Evolutionary conservation across 2,797 vertebrate genomes (phyloP).

Genomic region (Triplophysa yarkandensis): DNA sequence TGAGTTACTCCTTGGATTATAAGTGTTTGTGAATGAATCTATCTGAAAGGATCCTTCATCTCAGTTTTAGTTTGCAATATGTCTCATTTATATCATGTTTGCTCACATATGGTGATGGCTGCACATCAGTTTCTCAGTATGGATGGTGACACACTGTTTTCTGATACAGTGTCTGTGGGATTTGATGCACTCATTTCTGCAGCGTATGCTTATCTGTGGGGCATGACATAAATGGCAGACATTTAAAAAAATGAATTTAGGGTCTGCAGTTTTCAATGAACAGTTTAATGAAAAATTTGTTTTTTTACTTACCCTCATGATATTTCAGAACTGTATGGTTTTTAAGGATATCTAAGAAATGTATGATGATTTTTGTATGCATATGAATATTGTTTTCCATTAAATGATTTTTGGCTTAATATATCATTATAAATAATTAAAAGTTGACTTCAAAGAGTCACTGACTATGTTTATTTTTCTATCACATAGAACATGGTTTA

Average conservation of each 20-base stretch:
- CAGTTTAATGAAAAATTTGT: too few species aligned
- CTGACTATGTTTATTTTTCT: slow-evolving; percentile 32
- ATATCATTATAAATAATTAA: too few species aligned
- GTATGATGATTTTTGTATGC: too few species aligned
- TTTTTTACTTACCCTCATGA: too few species aligned
- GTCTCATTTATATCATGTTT: background rate
- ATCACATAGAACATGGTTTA: slow-evolving; percentile 68
- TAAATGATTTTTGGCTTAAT: too few species aligned
- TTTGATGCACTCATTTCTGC: background rate
- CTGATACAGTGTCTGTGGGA: background rate
- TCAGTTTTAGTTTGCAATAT: background rate
- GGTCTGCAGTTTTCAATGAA: too few species aligned
- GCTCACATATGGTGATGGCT: background rate
- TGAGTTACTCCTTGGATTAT: too few species aligned
- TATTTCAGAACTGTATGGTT: too few species aligned
- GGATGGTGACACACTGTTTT: background rate
- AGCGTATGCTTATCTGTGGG: background rate
- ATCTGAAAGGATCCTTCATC: background rate
- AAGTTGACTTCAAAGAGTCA: too few species aligned
- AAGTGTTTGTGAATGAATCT: background rate
- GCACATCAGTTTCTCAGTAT: background rate
- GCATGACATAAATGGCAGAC: background rate
- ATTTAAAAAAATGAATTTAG: too few species aligned
- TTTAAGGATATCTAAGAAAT: too few species aligned
- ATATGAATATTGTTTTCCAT: too few species aligned